Conservation (phyloP, 2,113 vertebrate species). For the Corythoichthys haematopterus region DNA sequence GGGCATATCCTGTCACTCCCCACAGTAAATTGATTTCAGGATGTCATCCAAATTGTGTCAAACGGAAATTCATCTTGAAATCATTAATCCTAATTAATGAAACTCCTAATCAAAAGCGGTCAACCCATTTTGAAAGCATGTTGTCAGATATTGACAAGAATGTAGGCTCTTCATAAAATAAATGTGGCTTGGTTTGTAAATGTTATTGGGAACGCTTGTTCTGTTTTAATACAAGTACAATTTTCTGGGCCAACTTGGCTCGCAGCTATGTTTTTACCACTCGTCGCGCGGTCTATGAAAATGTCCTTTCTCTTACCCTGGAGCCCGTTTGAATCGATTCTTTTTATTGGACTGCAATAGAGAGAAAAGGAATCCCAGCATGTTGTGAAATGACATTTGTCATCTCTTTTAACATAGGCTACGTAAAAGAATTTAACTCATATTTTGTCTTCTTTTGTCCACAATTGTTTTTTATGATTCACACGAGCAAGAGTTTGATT, state of each 20-base stretch:
- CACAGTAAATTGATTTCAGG: constrained; percentile 19
- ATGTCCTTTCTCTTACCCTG: constrained; percentile 21
- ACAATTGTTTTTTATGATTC: background rate
- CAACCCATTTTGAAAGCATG: background rate
- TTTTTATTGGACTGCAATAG: constrained; percentile 44
- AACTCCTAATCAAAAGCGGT: constrained; percentile 2
- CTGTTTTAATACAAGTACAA: constrained; percentile 10
- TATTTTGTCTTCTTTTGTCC: background rate
- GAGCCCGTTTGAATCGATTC: constrained; percentile 40
- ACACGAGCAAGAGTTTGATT: constrained; percentile 10
- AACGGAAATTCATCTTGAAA: constrained; percentile 11
- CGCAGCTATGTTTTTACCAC: constrained; percentile 4
- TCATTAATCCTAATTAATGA: constrained; percentile 13
- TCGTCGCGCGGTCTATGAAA: constrained; percentile 19
- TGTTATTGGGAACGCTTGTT: constrained; percentile 9
- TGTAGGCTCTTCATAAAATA: background rate
- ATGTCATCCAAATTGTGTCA: constrained; percentile 6
- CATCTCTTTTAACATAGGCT: constrained; percentile 24
- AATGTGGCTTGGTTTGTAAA: constrained; percentile 7
- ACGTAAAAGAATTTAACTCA: constrained; percentile 30
- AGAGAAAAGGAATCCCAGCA: constrained; percentile 29
- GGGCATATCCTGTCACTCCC: background rate
- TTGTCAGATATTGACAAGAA: background rate
- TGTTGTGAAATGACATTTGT: constrained; percentile 25
- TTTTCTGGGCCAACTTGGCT: constrained; percentile 9